Percentiles rank a stretch among this genome's conserved stretches.
These are phyloP conservation scores for Aplochiton taeniatus DNA, from an alignment of 2,797 vertebrate species.

Conservation along the genomic window DNA sequence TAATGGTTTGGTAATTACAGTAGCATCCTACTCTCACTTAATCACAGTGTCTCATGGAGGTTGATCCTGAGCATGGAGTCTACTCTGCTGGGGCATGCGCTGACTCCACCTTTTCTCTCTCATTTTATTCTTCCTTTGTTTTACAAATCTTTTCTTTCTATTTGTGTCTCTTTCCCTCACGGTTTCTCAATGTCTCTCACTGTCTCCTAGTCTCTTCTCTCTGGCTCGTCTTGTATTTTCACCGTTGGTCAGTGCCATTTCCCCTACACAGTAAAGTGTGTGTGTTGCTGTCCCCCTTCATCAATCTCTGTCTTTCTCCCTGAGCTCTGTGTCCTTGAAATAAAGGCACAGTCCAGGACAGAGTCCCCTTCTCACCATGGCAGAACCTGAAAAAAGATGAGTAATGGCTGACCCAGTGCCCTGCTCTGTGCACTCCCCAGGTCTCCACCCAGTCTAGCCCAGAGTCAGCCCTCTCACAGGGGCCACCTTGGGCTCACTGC, in stretches of 20 bases:
- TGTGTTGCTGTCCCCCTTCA: constrained; percentile 55
- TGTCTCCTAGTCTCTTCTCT: neutral
- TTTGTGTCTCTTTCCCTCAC: neutral
- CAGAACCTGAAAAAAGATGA: constrained; percentile 58
- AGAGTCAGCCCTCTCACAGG: constrained; percentile 35
- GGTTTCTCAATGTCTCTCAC: too few relatives aligned
- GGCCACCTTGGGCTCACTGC: constrained; percentile 35
- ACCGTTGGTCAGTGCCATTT: constrained; percentile 33
- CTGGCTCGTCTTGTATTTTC: neutral
- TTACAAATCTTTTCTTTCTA: neutral
- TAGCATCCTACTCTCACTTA: constrained; percentile 11
- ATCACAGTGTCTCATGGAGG: constrained; percentile 13
- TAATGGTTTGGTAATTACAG: constrained; percentile 35
- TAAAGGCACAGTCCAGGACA: neutral
- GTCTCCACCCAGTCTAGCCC: constrained; percentile 25
- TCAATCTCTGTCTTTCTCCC: constrained; percentile 59
- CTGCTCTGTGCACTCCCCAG: constrained; percentile 21
- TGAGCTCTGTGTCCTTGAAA: constrained; percentile 34
- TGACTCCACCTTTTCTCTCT: too few relatives aligned
- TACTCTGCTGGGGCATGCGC: constrained; percentile 1
- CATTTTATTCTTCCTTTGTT: too few relatives aligned
- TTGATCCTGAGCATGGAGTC: constrained; percentile 15
- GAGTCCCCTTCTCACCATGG: constrained; percentile 11
- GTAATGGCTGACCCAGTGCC: constrained; percentile 44
- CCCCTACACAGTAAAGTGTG: constrained; percentile 51